Evolutionary conservation across 2,113 vertebrate genomes (phyloP).

Genomic region (Speoplatyrhinus poulsoni): DNA sequence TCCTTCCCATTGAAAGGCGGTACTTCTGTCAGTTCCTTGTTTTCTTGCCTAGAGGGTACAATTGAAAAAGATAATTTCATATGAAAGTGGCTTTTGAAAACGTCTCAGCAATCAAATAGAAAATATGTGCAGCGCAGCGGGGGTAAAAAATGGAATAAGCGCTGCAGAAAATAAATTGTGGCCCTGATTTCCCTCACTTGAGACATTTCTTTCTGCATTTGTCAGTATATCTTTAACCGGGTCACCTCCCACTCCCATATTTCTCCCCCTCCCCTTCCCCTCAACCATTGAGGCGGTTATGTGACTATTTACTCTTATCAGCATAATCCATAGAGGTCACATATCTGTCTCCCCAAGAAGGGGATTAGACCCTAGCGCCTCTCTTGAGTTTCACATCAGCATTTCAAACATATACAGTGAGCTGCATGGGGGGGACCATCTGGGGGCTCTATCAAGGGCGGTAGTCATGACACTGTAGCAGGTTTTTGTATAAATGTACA

Average conservation of each 20-base stretch:
- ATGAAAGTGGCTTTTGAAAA: conserved; percentile 64
- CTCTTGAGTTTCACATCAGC: too few species aligned
- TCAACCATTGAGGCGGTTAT: conserved; percentile 23
- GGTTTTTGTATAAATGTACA: conserved; percentile 10
- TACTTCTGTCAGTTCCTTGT: conserved; percentile 62
- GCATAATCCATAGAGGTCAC: conserved; percentile 30
- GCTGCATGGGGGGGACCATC: background rate
- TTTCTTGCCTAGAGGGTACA: conserved; percentile 68
- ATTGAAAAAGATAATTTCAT: conserved; percentile 70
- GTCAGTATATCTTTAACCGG: conserved; percentile 12
- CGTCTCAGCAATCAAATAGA: conserved; percentile 53
- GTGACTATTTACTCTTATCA: conserved; percentile 32
- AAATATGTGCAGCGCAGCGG: conserved; percentile 49
- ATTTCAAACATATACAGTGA: too few species aligned
- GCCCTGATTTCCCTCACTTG: conserved; percentile 7
- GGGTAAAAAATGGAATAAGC: conserved; percentile 35
- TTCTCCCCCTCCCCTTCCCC: conserved; percentile 16
- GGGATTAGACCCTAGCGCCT: background rate
- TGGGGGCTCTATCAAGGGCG: conserved; percentile 3
- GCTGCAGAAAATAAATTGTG: conserved; percentile 22
- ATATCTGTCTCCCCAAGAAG: conserved; percentile 15
- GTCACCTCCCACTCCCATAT: conserved; percentile 13
- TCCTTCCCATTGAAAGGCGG: conserved; percentile 45
- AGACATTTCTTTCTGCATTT: conserved; percentile 4
- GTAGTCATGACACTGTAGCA: background rate